These are phyloP conservation scores for Drosophila pseudotalamancana DNA, from an alignment of 2,888 invertebrate genomes.

Conservation along the genomic window DNA sequence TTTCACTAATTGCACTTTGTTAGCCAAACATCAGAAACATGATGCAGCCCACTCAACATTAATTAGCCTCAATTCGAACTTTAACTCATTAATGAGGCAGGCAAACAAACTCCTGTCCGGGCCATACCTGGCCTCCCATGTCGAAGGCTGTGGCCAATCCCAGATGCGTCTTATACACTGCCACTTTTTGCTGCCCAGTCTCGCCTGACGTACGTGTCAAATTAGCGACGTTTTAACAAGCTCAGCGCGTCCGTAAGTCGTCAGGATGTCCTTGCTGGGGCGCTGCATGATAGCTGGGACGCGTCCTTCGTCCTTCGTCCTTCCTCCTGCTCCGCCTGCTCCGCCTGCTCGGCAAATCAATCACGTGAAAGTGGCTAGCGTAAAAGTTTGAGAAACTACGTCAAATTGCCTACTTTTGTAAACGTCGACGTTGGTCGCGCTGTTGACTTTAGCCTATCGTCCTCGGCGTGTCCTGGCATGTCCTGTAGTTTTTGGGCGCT, in stretches of 20 bases:
- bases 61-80: slow-evolving; percentile 74
- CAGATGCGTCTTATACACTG: slow-evolving; percentile 38
- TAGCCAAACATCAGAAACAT: slow-evolving; percentile 47
- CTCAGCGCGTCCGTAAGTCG: slow-evolving; percentile 61
- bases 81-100: slow-evolving; percentile 76
- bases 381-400: slow-evolving; percentile 72
- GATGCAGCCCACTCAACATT: slow-evolving; percentile 69
- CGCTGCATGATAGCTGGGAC: slow-evolving; percentile 9
- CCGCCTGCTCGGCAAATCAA: slow-evolving; percentile 64
- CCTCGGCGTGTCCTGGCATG: slow-evolving; percentile 17
- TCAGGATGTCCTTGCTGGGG: slow-evolving; percentile 15
- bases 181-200: slow-evolving; percentile 33
- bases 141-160: slow-evolving; percentile 23
- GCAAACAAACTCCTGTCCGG: slow-evolving; percentile 58
- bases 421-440: slow-evolving; percentile 26
- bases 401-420: slow-evolving; percentile 77
- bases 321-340: slow-evolving; percentile 16
- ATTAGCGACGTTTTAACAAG: slow-evolving; percentile 79
- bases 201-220: slow-evolving; percentile 75
- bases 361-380: slow-evolving; percentile 69
- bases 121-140: slow-evolving; percentile 29
- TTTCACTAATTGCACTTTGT: slow-evolving; percentile 77
- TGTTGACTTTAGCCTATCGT: slow-evolving; percentile 52
- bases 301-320: slow-evolving; percentile 28
- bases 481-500: slow-evolving; percentile 42